These are phyloP conservation scores for Eupsilia transversa DNA, from an alignment of 2,888 invertebrate species.

Conservation along the genomic window DNA sequence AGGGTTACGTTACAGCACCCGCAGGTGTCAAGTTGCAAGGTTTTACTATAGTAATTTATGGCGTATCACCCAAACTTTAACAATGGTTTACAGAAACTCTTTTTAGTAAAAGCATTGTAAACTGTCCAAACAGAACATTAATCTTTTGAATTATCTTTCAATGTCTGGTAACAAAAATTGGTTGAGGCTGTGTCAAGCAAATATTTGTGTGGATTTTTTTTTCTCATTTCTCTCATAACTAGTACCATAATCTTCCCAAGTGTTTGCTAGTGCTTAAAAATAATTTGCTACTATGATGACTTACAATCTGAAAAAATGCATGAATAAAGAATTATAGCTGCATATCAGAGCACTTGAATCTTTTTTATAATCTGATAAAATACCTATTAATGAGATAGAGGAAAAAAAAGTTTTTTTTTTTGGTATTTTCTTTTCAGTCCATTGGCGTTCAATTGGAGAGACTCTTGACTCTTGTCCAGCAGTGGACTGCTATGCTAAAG, in stretches of 20 bases:
- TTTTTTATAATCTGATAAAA: neutral
- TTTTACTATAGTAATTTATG: conserved; percentile 30
- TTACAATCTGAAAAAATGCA: neutral
- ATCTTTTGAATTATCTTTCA: conserved; percentile 45
- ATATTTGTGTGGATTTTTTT: conserved; percentile 9
- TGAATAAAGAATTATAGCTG: neutral
- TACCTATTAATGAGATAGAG: neutral
- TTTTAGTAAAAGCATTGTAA: conserved; percentile 7
- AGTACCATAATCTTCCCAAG: neutral
- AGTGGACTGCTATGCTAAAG: neutral
- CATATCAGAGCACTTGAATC: neutral
- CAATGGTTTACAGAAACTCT: neutral
- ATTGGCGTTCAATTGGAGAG: neutral
- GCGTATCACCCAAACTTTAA: neutral
- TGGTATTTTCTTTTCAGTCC: neutral
- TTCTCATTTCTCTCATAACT: neutral
- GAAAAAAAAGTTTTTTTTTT: neutral
- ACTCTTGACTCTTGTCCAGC: neutral
- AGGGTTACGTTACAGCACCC: conserved; percentile 13
- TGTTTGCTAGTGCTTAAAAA: conserved; percentile 6
- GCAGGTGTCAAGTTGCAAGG: conserved; percentile 37
- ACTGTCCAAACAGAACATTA: conserved; percentile 38
- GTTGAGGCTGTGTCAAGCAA: conserved; percentile 30
- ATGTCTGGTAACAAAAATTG: conserved; percentile 34
- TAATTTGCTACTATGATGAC: neutral